Base-by-base conservation (phyloP, 2,797 vertebrate genomes). In the Echiichthys vipera region DNA sequence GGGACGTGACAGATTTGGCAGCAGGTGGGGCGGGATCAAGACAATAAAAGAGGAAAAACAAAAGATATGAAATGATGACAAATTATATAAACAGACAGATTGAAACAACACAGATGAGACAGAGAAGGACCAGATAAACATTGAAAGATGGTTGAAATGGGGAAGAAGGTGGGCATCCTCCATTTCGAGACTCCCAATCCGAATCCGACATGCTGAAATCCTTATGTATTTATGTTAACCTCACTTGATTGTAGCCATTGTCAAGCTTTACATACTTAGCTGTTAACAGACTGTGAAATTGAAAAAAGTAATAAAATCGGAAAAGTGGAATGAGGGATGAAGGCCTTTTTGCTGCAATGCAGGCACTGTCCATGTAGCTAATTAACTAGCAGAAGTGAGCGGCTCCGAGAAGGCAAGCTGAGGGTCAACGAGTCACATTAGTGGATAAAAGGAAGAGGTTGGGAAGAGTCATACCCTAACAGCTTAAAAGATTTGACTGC, bases 201-300 rank as follows among this genome's bases (percentile, higher is more conserved):
- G 36, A 34, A 67, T 51, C 15, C 50, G 39, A 39, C 42, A 55
- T 73, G 53, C 72, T 65, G 22, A 17, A 78, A 72, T 79, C 46
- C 67, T 64, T 83, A 81, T 68, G 30, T 68, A 58, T 72, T 77
- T 64, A 50, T 72, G 58, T 63, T 75, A 54, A 73, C 66, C 64
- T 84, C 65, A 54, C 40, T 47, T 25, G 18, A 55, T 69, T 77
- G 27, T 39, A 64, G 24, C 42, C 32, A 20, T 39, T 55, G 57
- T 81, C 76, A 54, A 72, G 68, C 65, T 80, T 82, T 72, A 76
- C 58, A 42, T 74, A 71, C 69, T 80, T 39, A 43, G 59, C 68
- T 58, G 78, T 76, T 71, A 84, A 85, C 77, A 80, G 70, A 80
- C 67, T 83, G 62, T 87, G 83, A 89, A 89, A 89, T 85, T 74